A percentile compares a stretch with the other conserved stretches of the same genome.
Conservation (phyloP, 1,140 invertebrate species). For the Lasioglossum baleicum region DNA sequence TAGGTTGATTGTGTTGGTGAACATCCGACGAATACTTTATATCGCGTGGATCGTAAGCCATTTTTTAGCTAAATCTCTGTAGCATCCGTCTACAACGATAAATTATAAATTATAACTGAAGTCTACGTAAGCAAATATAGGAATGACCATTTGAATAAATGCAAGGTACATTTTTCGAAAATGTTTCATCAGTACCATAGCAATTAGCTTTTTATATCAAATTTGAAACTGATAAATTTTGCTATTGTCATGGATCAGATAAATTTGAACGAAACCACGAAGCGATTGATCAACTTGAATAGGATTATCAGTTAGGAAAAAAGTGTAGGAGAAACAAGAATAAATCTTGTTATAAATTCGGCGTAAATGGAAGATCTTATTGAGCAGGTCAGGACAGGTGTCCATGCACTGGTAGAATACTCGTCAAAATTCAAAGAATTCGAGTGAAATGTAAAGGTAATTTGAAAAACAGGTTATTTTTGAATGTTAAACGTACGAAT, state of each 20-base stretch:
- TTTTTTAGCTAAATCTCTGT: slow-evolving; percentile 42
- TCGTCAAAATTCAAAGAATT: not conserved
- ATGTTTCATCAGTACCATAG: not conserved
- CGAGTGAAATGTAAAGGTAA: not conserved
- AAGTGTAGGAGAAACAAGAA: not conserved
- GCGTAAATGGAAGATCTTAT: slow-evolving; percentile 52
- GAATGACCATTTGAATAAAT: not conserved
- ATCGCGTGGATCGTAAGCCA: slow-evolving; percentile 73
- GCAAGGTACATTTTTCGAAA: not conserved
- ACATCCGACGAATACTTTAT: slow-evolving; percentile 69
- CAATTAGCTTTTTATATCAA: not conserved
- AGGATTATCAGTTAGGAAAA: not conserved
- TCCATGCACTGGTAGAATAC: slow-evolving; percentile 3
- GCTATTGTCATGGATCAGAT: not conserved
- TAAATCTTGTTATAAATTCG: slow-evolving; percentile 48
- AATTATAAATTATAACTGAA: not conserved
- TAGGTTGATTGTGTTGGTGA: slow-evolving; percentile 61
- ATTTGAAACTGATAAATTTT: not conserved
- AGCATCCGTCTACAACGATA: slow-evolving; percentile 1
- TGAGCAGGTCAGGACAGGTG: slow-evolving; percentile 69
- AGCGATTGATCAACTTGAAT: not conserved
- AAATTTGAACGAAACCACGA: not conserved
- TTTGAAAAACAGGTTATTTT: not conserved
- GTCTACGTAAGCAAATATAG: not conserved
- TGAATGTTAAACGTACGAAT: not conserved